Conservation (phyloP, 2,888 invertebrate species). For the Microplitis deprimator region DNA sequence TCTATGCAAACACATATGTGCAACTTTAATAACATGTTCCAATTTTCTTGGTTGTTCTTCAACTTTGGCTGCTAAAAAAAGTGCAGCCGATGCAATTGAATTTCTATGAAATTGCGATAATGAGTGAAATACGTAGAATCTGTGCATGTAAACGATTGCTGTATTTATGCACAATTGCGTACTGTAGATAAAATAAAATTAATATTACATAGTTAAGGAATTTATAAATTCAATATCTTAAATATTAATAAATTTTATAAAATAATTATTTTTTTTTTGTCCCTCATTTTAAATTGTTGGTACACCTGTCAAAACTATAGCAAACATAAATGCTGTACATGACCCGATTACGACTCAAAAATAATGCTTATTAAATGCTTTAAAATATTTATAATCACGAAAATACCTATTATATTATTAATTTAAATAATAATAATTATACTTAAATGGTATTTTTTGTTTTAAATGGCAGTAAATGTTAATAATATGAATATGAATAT, state of each 20-base stretch:
- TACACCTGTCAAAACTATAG: slow-evolving; percentile 52
- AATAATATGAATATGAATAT: slow-evolving; percentile 54
- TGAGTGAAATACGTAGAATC: slow-evolving; percentile 98
- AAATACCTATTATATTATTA: not conserved
- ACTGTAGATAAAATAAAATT: slow-evolving; percentile 67
- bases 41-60: slow-evolving; percentile 98
- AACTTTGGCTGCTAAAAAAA: slow-evolving; percentile 98
- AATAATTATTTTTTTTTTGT: slow-evolving; percentile 33
- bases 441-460: not conserved
- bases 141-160: slow-evolving; percentile 99
- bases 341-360: slow-evolving; percentile 49
- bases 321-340: slow-evolving; percentile 44
- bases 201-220: slow-evolving; percentile 41
- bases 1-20: slow-evolving; percentile 89
- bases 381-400: not conserved
- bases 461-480: not conserved
- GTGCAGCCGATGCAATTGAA: slow-evolving; percentile 92
- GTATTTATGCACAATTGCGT: slow-evolving; percentile 98
- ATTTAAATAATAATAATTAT: not conserved
- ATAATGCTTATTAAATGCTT: not conserved
- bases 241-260: slow-evolving; percentile 10
- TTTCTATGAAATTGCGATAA: slow-evolving; percentile 96
- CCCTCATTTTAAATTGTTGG: slow-evolving; percentile 45
- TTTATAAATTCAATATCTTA: not conserved
- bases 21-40: slow-evolving; percentile 96